Conservation (phyloP, 2,797 vertebrate genomes). For the Dallia pectoralis region DNA sequence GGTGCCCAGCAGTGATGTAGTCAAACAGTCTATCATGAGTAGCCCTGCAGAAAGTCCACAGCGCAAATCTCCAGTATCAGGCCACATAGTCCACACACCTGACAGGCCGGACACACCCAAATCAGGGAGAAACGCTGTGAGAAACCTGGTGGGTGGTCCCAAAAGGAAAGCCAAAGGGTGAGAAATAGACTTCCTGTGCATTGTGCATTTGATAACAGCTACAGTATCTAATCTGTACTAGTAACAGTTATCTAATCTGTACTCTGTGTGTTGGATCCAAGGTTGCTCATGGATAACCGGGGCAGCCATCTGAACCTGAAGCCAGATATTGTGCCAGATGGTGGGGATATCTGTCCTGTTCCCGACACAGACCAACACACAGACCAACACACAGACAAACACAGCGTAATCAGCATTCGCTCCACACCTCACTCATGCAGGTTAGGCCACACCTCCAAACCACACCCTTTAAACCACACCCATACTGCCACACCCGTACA, state of each 20-base stretch:
- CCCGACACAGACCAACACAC: constrained; percentile 72
- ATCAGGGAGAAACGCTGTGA: constrained; percentile 66
- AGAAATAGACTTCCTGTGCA: constrained; percentile 37
- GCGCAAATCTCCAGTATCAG: constrained; percentile 44
- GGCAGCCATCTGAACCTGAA: constrained; percentile 53
- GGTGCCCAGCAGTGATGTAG: constrained; percentile 79
- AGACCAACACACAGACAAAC: too few relatives aligned
- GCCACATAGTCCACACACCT: constrained; percentile 32
- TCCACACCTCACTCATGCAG: constrained; percentile 71
- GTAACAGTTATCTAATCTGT: too few relatives aligned
- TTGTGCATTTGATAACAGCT: too few relatives aligned
- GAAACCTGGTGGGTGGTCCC: constrained; percentile 61
- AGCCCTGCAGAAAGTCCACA: constrained; percentile 58
- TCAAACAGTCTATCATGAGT: constrained; percentile 87
- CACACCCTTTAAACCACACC: background rate
- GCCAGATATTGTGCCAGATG: constrained; percentile 69
- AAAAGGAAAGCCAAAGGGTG: constrained; percentile 85
- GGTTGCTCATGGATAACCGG: constrained; percentile 62
- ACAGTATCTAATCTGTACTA: too few relatives aligned
- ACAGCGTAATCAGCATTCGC: constrained; percentile 61
- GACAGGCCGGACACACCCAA: constrained; percentile 62
- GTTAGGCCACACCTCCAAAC: constrained; percentile 58
- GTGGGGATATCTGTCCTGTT: constrained; percentile 50
- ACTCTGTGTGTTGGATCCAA: constrained; percentile 14
- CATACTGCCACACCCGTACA: too few relatives aligned